A percentile compares a stretch with the other conserved stretches of the same genome.
Evolutionary conservation across 2,113 vertebrate genomes (phyloP).

Genomic region (Trinectes maculatus): DNA sequence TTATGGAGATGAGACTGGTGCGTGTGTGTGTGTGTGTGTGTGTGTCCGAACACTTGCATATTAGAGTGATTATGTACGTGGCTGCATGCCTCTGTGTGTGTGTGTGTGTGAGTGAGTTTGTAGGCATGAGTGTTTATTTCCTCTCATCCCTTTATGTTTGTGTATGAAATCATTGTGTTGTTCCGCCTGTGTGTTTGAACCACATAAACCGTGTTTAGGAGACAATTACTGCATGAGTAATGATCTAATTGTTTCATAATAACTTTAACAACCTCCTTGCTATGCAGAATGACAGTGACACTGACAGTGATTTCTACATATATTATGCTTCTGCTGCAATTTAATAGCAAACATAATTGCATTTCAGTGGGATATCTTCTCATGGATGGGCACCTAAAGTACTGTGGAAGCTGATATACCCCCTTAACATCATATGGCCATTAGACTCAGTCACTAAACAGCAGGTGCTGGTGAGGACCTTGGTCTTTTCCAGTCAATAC

Average conservation of each 20-base stretch:
- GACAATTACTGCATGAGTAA: constrained; percentile 60
- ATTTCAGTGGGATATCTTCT: constrained; percentile 19
- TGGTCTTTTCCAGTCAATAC: constrained; percentile 12
- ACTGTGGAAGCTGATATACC: constrained; percentile 23
- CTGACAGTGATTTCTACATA: constrained; percentile 49
- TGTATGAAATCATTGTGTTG: constrained; percentile 33
- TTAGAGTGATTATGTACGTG: constrained; percentile 15
- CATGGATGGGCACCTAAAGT: constrained; percentile 29
- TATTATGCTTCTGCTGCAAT: constrained; percentile 18
- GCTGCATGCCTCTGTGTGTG: constrained; percentile 3
- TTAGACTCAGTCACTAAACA: constrained; percentile 37
- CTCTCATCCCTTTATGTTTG: constrained; percentile 24
- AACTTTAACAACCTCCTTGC: constrained; percentile 56
- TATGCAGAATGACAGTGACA: constrained; percentile 54
- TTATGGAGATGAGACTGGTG: constrained; percentile 75
- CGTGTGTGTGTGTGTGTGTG: constrained; percentile 15
- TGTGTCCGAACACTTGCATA: constrained; percentile 14
- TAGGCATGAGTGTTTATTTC: constrained; percentile 4
- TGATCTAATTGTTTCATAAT: constrained; percentile 53
- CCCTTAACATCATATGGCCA: constrained; percentile 33
- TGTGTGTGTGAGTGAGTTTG: background rate
- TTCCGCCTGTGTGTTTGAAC: constrained; percentile 25
- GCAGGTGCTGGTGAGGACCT: constrained; percentile 13
- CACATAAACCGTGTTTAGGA: constrained; percentile 56
- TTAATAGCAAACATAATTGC: constrained; percentile 46